Evolutionary conservation across 1,140 invertebrate genomes (phyloP).

Genomic region (Wasmannia auropunctata): DNA sequence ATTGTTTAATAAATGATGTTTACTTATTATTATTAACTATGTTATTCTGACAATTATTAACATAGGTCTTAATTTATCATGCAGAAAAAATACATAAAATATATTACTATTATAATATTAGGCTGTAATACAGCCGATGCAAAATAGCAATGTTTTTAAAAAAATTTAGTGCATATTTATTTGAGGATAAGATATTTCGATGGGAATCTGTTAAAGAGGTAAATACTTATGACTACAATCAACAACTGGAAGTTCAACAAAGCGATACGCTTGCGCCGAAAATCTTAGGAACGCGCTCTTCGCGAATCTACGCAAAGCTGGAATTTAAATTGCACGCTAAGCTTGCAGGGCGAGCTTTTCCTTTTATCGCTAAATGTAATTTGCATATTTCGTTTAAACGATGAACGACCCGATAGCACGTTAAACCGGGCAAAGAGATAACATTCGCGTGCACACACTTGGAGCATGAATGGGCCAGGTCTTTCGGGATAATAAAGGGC

Average conservation of each 20-base stretch:
- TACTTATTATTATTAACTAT: not conserved
- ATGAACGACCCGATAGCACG: constrained; percentile 44
- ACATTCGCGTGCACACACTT: constrained; percentile 12
- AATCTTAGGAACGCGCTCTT: constrained; percentile 53
- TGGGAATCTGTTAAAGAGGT: not conserved
- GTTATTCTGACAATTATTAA: not conserved
- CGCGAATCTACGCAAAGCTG: constrained; percentile 37
- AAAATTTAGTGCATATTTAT: not conserved
- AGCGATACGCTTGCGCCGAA: constrained; percentile 26
- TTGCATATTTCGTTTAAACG: constrained; percentile 61
- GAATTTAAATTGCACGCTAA: constrained; percentile 55
- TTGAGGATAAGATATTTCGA: not conserved
- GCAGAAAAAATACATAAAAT: not conserved
- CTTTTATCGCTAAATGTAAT: constrained; percentile 45
- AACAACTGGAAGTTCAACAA: constrained; percentile 32
- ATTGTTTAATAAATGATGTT: not conserved
- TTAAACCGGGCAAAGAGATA: constrained; percentile 59
- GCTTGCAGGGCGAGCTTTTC: constrained; percentile 32
- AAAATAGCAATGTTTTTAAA: not conserved
- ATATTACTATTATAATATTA: not conserved
- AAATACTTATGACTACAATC: constrained; percentile 20
- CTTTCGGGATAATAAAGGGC: constrained; percentile 43
- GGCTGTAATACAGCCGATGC: not conserved
- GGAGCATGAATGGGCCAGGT: constrained; percentile 31
- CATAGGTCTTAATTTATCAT: not conserved